Percentiles rank a stretch among this genome's conserved stretches.
Evolutionary conservation across 2,888 invertebrate species (phyloP).

Genomic region (Monoplex corrugatus): DNA sequence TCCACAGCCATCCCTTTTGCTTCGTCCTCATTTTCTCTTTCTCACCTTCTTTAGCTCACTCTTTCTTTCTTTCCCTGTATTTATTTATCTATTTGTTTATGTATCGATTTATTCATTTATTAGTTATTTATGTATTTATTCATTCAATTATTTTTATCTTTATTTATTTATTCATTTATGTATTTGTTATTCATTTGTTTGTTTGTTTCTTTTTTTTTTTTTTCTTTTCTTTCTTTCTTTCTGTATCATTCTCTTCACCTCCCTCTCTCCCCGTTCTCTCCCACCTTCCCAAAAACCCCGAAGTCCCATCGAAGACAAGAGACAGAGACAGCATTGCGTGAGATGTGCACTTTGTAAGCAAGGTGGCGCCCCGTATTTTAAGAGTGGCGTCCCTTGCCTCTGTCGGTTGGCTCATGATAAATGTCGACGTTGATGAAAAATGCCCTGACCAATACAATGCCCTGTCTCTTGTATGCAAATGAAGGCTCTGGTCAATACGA

Average conservation of each 20-base stretch:
- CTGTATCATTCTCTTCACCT: neutral
- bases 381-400: slow-evolving; percentile 22
- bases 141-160: no score
- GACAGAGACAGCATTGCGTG: slow-evolving; percentile 10
- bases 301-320: neutral
- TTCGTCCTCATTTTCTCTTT: neutral
- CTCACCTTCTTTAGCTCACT: neutral
- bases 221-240: neutral
- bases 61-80: neutral
- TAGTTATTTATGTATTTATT: no score
- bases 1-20: neutral
- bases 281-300: neutral
- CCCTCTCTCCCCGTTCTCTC: neutral
- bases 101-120: no score
- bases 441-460: neutral
- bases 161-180: no score
- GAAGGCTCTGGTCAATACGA: neutral
- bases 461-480: neutral
- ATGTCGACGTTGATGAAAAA: slow-evolving; percentile 31
- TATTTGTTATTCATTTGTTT: no score
- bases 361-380: slow-evolving; percentile 6
- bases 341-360: slow-evolving; percentile 31
- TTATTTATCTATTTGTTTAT: neutral
- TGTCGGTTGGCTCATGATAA: slow-evolving; percentile 14
- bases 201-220: no score